A percentile compares a stretch with the other conserved stretches of the same genome.
Conservation (phyloP, 2,888 invertebrate species). For the Lottia scabra region DNA sequence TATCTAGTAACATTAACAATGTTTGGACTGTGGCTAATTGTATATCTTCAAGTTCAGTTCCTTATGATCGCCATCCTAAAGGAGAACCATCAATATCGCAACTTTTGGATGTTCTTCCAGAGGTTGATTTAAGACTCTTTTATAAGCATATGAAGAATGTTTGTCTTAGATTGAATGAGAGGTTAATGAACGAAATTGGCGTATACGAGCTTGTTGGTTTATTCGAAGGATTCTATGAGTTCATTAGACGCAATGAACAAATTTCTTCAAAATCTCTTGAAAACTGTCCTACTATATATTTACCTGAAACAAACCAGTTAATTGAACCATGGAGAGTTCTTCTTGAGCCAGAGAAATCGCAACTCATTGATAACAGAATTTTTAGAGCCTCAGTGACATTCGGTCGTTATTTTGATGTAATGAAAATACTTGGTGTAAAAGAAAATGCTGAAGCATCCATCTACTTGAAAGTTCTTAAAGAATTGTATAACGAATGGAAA, state of each 20-base stretch:
- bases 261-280: not conserved
- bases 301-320: not conserved
- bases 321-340: not conserved
- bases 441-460: not conserved
- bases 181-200: too few species aligned
- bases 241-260: not conserved
- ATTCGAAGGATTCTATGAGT: not conserved
- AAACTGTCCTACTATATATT: not conserved
- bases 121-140: too few species aligned
- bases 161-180: too few species aligned
- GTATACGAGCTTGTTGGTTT: not conserved
- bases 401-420: not conserved
- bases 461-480: not conserved
- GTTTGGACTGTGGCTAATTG: conserved; percentile 1
- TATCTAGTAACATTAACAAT: not conserved
- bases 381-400: not conserved
- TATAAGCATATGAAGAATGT: too few species aligned
- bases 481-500: not conserved
- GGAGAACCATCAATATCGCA: too few species aligned
- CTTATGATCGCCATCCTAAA: too few species aligned
- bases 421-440: not conserved
- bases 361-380: not conserved
- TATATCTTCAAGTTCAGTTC: too few species aligned
- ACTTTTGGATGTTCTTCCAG: too few species aligned
- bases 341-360: not conserved